phyloP scores from a whole-genome alignment of 2,113 vertebrate genomes.

The Atractosteus spatula region DNA sequence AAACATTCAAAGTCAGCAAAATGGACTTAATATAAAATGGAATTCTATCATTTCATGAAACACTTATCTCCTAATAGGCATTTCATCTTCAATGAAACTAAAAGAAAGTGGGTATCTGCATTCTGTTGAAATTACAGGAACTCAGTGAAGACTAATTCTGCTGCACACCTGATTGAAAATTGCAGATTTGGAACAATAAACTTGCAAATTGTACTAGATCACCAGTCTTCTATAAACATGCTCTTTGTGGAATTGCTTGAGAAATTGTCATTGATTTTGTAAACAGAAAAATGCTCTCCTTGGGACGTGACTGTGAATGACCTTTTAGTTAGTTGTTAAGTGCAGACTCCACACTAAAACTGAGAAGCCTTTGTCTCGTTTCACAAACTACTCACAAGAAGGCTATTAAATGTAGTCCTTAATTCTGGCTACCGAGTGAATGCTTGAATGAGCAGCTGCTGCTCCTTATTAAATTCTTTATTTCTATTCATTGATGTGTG shows the following conservation, averaged over 20 bases:
- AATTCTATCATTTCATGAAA: too few relatives aligned
- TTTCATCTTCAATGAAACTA: too few relatives aligned
- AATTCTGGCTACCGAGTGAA: conserved; percentile 46
- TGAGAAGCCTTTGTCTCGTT: conserved; percentile 59
- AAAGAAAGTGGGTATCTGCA: too few relatives aligned
- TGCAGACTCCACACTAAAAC: conserved; percentile 50
- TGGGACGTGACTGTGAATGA: conserved; percentile 60
- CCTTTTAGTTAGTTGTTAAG: conserved; percentile 54
- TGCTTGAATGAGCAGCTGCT: conserved; percentile 45
- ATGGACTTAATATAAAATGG: too few relatives aligned
- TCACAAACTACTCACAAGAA: conserved; percentile 50
- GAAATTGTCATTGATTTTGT: conserved; percentile 57
- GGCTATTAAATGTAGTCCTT: conserved; percentile 59
- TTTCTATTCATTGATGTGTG: conserved; percentile 35
- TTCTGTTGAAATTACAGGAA: neutral
- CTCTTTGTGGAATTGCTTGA: conserved; percentile 42
- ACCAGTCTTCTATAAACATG: conserved; percentile 27
- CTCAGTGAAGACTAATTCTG: conserved; percentile 21
- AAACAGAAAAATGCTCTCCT: conserved; percentile 40
- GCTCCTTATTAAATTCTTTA: conserved; percentile 37
- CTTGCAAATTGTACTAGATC: conserved; percentile 39
- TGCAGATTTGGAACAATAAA: conserved; percentile 29
- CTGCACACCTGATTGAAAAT: conserved; percentile 11
- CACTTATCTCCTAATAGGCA: too few relatives aligned
- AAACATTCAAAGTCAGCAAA: too few relatives aligned